A percentile compares a stretch with the other conserved stretches of the same genome.
These are phyloP conservation scores for Troides oblongomaculatus DNA, from an alignment of 2,888 invertebrate species.

Conservation along the genomic window DNA sequence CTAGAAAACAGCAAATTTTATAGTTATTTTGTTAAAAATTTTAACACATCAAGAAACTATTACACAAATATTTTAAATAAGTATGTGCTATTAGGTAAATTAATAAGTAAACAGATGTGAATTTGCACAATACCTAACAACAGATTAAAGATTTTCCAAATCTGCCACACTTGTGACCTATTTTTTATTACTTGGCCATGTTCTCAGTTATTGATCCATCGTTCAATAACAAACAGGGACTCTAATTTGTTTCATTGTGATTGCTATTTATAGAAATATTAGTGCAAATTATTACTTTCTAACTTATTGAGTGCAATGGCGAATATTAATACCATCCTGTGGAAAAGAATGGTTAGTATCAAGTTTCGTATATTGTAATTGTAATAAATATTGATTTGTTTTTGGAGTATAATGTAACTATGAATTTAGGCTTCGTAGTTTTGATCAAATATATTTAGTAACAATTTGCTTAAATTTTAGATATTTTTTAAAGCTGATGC, in stretches of 20 bases:
- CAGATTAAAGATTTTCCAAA: not conserved
- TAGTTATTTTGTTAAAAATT: too few relatives aligned
- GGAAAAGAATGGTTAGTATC: conserved; percentile 60
- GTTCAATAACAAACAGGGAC: conserved; percentile 14
- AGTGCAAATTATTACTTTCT: not conserved
- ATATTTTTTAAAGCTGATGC: too few relatives aligned
- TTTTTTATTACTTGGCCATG: conserved; percentile 30
- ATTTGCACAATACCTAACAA: not conserved
- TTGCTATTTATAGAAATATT: conserved; percentile 6
- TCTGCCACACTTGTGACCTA: conserved; percentile 25
- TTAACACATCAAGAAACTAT: too few relatives aligned
- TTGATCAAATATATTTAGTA: not conserved
- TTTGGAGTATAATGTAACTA: too few relatives aligned
- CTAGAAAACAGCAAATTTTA: too few relatives aligned
- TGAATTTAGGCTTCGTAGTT: too few relatives aligned
- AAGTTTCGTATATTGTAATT: not conserved
- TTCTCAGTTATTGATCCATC: conserved; percentile 31
- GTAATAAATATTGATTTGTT: not conserved
- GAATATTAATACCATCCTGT: conserved; percentile 53
- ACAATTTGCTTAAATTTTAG: not conserved
- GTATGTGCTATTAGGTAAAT: not conserved
- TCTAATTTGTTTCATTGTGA: conserved; percentile 4
- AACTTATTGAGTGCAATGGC: conserved; percentile 46
- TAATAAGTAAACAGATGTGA: not conserved
- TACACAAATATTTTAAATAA: too few relatives aligned